These are phyloP conservation scores for Palythoa heliodiscus DNA, from an alignment of 92 coral and sea anemone species.

Conservation along the genomic window DNA sequence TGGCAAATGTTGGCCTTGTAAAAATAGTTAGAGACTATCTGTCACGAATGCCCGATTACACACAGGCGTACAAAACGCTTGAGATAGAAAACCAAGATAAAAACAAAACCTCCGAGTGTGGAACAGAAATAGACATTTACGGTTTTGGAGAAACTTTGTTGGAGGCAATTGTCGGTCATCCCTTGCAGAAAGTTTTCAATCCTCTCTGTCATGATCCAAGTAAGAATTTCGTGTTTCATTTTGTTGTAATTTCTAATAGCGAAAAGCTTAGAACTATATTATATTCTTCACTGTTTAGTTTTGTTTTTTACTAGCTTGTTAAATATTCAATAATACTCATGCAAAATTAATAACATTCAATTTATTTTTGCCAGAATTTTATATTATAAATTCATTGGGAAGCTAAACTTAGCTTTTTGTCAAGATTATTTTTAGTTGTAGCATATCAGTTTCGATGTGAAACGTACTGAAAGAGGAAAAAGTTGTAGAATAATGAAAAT, in stretches of 20 bases:
- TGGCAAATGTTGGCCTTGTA: conserved; percentile 60
- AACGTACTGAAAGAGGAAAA: too few relatives aligned
- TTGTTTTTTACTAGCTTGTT: neutral
- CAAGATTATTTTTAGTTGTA: too few relatives aligned
- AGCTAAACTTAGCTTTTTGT: too few relatives aligned
- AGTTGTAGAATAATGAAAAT: too few relatives aligned
- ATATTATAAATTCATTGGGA: too few relatives aligned
- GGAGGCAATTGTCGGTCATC: conserved; percentile 10
- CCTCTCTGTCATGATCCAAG: neutral
- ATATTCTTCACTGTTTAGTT: neutral
- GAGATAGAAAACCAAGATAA: conserved; percentile 22
- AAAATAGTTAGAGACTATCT: conserved; percentile 33
- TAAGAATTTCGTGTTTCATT: neutral
- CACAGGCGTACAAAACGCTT: conserved; percentile 52
- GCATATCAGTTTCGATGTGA: too few relatives aligned
- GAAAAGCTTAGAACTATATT: neutral
- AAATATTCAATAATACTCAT: neutral
- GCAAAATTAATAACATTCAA: neutral
- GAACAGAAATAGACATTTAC: neutral
- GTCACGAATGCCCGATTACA: conserved; percentile 39
- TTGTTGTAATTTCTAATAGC: neutral
- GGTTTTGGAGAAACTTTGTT: conserved; percentile 4
- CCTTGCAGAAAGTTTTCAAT: neutral
- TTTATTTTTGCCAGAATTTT: too few relatives aligned
- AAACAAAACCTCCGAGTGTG: neutral